phyloP scores from a whole-genome alignment of 2,113 vertebrate genomes.

The Pionites leucogaster region DNA sequence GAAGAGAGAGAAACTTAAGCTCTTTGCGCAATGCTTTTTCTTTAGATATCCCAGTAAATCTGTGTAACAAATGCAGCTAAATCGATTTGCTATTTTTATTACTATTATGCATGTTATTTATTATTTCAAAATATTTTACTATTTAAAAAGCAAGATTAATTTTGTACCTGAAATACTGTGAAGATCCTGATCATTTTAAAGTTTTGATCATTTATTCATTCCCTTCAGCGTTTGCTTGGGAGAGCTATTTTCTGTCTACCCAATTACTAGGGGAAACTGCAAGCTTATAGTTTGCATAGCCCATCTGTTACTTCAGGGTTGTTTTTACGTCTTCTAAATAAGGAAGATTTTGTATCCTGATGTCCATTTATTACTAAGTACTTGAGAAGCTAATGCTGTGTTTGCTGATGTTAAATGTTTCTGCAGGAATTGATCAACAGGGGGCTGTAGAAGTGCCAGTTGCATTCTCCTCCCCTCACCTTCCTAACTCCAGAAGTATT shows the following conservation, averaged over 20 bases:
- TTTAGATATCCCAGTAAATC: constrained; percentile 59
- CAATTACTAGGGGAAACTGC: background rate
- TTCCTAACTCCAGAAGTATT: background rate
- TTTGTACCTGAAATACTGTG: background rate
- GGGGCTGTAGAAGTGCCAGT: background rate
- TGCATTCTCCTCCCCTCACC: background rate
- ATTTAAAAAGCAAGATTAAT: background rate
- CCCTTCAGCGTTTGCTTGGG: background rate
- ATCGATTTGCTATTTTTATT: constrained; percentile 59
- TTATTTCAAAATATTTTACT: background rate
- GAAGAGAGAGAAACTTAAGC: constrained; percentile 89
- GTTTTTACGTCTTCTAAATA: background rate
- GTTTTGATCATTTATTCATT: background rate
- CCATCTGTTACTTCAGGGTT: background rate
- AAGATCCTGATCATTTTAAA: background rate
- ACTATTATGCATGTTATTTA: background rate
- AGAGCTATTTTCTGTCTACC: background rate
- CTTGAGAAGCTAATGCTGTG: background rate
- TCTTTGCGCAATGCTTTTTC: constrained; percentile 71
- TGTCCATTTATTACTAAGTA: background rate
- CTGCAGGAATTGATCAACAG: background rate
- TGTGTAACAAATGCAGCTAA: constrained; percentile 63
- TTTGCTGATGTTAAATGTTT: background rate
- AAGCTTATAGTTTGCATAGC: background rate
- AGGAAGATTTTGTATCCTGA: background rate